phyloP scores from a whole-genome alignment of 2,888 invertebrate genomes.

The Luperina nickerlii region DNA sequence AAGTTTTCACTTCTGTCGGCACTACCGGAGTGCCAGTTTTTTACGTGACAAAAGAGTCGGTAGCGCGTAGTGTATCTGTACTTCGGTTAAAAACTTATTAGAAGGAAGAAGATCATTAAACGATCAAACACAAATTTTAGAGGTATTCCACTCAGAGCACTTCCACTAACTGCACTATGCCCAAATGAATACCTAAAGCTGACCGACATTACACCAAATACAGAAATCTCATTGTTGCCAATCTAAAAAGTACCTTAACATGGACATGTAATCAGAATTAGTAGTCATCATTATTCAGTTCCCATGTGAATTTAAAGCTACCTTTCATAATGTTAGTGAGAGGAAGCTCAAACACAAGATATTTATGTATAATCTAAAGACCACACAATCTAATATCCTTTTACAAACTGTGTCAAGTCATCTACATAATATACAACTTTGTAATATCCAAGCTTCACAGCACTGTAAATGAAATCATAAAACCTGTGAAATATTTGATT shows the following conservation, averaged over 20 bases:
- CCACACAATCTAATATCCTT: conserved; percentile 40
- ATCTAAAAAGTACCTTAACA: conserved; percentile 9
- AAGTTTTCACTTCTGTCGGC: no score
- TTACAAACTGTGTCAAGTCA: conserved; percentile 43
- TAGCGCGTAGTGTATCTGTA: no score
- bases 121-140: not conserved
- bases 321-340: conserved; percentile 41
- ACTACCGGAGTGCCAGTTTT: no score
- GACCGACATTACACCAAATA: not conserved
- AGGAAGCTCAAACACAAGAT: conserved; percentile 32
- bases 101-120: not conserved
- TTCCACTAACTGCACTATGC: no score
- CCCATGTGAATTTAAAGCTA: conserved; percentile 31
- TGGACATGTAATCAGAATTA: not conserved
- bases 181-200: not conserved
- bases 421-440: conserved; percentile 50
- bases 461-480: conserved; percentile 31
- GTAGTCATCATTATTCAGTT: conserved; percentile 2
- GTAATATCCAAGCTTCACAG: conserved; percentile 30
- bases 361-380: conserved; percentile 24
- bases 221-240: not conserved
- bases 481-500: conserved; percentile 29
- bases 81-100: not conserved
- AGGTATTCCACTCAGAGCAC: no score
- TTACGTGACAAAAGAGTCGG: no score